Evolutionary conservation across 2,797 vertebrate genomes (phyloP), one percentile per base, ranked within the genome.

Genomic region (Sorex maritimensis): DNA sequence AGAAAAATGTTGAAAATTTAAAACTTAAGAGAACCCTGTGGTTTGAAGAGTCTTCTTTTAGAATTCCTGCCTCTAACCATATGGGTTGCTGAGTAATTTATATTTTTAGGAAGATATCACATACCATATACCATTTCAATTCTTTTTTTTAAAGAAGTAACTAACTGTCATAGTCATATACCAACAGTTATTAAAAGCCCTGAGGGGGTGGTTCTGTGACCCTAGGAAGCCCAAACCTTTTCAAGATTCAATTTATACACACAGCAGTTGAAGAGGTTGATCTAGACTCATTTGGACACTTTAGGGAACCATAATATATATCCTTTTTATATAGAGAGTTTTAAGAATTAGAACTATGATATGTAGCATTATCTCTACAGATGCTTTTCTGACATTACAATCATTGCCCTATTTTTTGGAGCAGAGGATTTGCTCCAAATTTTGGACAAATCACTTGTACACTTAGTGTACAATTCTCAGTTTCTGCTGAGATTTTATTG

Each of bases 11-110:
- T 92, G 44, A 94, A 26, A 89, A 85, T 83, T 19, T 94, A 90
- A 89, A 90, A 81, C 77, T 91, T 95, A 55, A 61, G 71, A 96
- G 74, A 93, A 81, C 38, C 83, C 58, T 93, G 86, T 75, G 44
- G 52, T 91, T 95, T 90, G 74, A 81, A 93, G 2, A 46, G 14
- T 88, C 89, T 88, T 87, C 89, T 95, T 96, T 96, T 95, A 95
- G 94, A 95, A 93, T 69, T 81, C 81, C 38, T 94, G 79, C 41
- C 75, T 95, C 87, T 89, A 80, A 90, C 81, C 89, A 91, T 94
- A 93, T 95, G 89, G 83, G 38, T 92, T 86, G 44, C 87, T 95
- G 74, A 92, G 86, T 87, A 93, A 96, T 87, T 28, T 17, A 58
- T 88, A 93, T 92, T 44, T 58, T 91, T 91, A 81, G 71, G 38